phyloP scores from a whole-genome alignment of 2,888 invertebrate species.

The Bellardia pandia region DNA sequence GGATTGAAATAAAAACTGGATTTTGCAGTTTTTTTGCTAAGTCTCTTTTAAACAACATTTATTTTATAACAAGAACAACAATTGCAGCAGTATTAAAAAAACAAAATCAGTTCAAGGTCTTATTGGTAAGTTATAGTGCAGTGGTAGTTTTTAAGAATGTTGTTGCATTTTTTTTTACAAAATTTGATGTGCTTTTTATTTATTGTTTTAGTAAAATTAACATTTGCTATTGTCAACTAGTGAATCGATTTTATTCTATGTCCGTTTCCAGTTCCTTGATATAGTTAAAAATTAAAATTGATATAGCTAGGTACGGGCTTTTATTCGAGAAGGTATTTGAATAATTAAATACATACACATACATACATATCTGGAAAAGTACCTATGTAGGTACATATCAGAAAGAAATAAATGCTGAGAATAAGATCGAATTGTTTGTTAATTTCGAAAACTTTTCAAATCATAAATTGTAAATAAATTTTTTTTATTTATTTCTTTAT shows the following conservation, averaged over 20 bases:
- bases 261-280: background rate
- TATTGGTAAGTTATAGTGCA: constrained; percentile 61
- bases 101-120: constrained; percentile 68
- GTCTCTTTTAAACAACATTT: constrained; percentile 19
- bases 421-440: too few species aligned
- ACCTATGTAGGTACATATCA: too few species aligned
- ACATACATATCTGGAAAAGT: too few species aligned
- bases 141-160: background rate
- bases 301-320: too few species aligned
- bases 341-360: too few species aligned
- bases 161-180: background rate
- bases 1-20: constrained; percentile 23
- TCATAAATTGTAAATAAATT: too few species aligned
- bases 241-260: constrained; percentile 9
- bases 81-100: constrained; percentile 38
- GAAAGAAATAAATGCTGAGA: too few species aligned
- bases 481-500: too few species aligned
- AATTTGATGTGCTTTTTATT: background rate
- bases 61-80: constrained; percentile 25
- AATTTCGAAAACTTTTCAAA: too few species aligned
- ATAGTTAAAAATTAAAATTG: background rate
- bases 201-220: background rate
- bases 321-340: too few species aligned
- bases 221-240: background rate
- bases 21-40: constrained; percentile 12